These are phyloP conservation scores for Centroberyx gerrardi DNA, from an alignment of 2,797 vertebrate genomes.

Conservation along the genomic window DNA sequence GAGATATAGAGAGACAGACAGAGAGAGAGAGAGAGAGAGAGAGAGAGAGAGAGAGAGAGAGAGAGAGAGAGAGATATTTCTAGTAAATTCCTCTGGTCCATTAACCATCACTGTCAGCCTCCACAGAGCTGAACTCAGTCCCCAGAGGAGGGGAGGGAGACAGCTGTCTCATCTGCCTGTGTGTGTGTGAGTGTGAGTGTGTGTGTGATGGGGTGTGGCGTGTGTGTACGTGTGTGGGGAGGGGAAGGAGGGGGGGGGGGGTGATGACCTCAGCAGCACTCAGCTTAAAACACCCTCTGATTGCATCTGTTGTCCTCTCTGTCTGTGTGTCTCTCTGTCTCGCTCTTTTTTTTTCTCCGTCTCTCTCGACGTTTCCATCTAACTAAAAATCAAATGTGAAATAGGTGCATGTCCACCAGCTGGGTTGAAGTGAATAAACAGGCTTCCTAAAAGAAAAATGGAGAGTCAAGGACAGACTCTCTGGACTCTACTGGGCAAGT, in stretches of 20 bases:
- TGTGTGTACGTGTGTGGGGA: background rate
- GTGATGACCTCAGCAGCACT: constrained; percentile 62
- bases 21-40: background rate
- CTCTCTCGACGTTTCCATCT: background rate
- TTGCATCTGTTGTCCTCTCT: constrained; percentile 52
- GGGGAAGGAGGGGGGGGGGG: background rate
- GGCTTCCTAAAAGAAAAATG: too few species aligned
- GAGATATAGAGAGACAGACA: background rate
- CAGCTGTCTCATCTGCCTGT: constrained; percentile 42
- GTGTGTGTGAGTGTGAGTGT: constrained; percentile 20
- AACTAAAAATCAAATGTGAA: background rate
- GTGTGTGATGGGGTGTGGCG: constrained; percentile 5
- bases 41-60: background rate
- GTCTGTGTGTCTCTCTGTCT: constrained; percentile 11
- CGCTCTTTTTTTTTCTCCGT: background rate
- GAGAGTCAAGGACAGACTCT: too few species aligned
- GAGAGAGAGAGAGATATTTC: constrained; percentile 34
- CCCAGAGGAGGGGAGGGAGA: constrained; percentile 29
- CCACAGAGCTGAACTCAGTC: constrained; percentile 41
- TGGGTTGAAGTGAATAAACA: too few species aligned
- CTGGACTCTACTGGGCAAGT: too few species aligned
- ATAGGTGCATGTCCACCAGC: too few species aligned
- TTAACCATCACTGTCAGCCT: constrained; percentile 53
- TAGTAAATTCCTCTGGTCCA: constrained; percentile 57
- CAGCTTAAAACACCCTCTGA: constrained; percentile 60